Conservation (phyloP, 2,797 vertebrate genomes). For the Notolepis coatsorum region DNA sequence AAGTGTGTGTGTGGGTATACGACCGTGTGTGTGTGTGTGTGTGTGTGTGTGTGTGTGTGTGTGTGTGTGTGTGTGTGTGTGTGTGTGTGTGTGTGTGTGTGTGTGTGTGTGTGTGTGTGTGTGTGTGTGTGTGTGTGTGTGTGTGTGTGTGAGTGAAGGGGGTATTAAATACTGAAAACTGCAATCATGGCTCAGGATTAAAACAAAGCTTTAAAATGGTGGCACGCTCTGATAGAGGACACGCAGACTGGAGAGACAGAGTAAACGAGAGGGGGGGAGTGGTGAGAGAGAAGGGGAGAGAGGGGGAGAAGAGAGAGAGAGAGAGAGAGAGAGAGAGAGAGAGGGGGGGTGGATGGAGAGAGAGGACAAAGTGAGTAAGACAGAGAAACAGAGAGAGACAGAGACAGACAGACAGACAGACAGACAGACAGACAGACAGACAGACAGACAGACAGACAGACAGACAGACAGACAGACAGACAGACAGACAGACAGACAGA, state of each 20-base stretch:
- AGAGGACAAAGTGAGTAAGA: not conserved
- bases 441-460: not conserved
- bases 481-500: not conserved
- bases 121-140: not conserved
- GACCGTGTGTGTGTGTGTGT: constrained; percentile 22
- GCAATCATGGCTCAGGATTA: constrained; percentile 80
- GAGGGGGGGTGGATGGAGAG: too few relatives aligned
- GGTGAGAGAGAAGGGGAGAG: not conserved
- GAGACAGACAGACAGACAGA: not conserved
- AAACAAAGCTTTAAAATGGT: constrained; percentile 78
- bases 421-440: not conserved
- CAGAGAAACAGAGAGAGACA: not conserved
- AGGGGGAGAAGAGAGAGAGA: not conserved
- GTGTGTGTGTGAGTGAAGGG: not conserved
- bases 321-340: too few relatives aligned
- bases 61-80: constrained; percentile 1
- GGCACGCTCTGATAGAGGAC: constrained; percentile 56
- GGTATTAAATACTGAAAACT: constrained; percentile 65
- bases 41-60: constrained; percentile 44
- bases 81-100: constrained; percentile 7
- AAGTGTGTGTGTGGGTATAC: constrained; percentile 33
- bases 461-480: not conserved
- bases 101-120: too few relatives aligned
- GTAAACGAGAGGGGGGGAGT: not conserved
- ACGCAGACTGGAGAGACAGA: constrained; percentile 45